Percentiles rank a stretch among this genome's conserved stretches.
These are phyloP conservation scores for Philaethria dido DNA, from an alignment of 2,888 invertebrate species.

Conservation along the genomic window DNA sequence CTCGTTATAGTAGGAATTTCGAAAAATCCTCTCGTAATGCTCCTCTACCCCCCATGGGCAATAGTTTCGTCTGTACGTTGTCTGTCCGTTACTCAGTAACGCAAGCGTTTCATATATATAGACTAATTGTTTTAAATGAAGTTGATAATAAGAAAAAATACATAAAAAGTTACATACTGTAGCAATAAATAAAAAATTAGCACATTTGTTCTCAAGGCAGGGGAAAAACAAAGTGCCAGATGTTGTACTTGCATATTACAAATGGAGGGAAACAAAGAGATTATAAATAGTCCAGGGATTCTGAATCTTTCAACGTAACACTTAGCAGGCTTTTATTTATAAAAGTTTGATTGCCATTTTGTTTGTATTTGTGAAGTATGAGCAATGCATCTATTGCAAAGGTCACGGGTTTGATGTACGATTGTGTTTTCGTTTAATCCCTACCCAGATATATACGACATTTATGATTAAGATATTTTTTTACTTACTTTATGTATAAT, in stretches of 20 bases:
- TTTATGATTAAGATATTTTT: too few species aligned
- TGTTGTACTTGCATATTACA: conserved; percentile 23
- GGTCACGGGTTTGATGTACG: neutral
- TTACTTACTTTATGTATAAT: too few species aligned
- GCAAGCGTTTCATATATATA: too few species aligned
- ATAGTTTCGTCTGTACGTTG: too few species aligned
- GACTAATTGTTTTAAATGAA: too few species aligned
- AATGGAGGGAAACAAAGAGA: conserved; percentile 26
- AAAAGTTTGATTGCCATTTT: neutral
- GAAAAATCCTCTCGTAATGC: too few species aligned
- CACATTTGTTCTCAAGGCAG: conserved; percentile 22
- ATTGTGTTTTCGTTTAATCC: too few species aligned
- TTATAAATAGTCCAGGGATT: conserved; percentile 26
- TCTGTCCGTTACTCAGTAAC: too few species aligned
- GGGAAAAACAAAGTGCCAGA: conserved; percentile 21
- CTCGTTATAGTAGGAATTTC: too few species aligned
- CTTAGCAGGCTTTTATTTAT: conserved; percentile 11
- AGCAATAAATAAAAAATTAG: conserved; percentile 16
- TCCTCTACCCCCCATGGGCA: too few species aligned
- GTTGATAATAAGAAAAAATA: neutral
- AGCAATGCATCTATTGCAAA: neutral
- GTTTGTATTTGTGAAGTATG: neutral
- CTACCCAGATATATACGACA: too few species aligned
- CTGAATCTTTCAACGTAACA: conserved; percentile 13
- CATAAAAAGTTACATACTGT: conserved; percentile 2